Conservation (phyloP, 2,797 vertebrate genomes). For the Phyllotis vaccarum region DNA sequence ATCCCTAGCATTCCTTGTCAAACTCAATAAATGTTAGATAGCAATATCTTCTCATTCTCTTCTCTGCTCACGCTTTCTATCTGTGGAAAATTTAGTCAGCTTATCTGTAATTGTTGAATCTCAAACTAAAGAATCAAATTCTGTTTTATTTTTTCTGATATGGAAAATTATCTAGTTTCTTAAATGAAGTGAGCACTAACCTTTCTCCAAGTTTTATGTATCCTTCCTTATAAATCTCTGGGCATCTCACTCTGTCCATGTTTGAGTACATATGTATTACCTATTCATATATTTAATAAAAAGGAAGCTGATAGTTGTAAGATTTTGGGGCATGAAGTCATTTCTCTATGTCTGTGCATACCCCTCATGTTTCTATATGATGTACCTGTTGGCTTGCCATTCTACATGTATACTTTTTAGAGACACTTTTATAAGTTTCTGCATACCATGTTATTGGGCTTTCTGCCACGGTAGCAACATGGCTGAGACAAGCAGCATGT, state of each 20-base stretch:
- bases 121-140: slow-evolving; percentile 35
- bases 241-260: not conserved
- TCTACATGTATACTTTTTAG: slow-evolving; percentile 1
- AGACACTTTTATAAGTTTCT: not conserved
- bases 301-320: not conserved
- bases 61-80: not conserved
- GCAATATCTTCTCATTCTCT: not conserved
- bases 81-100: not conserved
- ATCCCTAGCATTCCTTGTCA: not conserved
- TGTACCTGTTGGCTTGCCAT: not conserved
- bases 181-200: not conserved
- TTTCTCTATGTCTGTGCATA: not conserved
- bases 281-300: not conserved
- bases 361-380: slow-evolving; percentile 11
- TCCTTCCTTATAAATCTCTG: not conserved
- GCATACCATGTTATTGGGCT: not conserved
- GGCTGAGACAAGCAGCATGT: not conserved
- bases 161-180: not conserved
- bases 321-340: not conserved
- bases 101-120: not conserved
- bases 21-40: not conserved
- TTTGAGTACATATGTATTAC: not conserved
- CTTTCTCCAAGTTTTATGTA: not conserved
- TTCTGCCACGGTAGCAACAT: not conserved
- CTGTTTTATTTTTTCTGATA: slow-evolving; percentile 20